Percentiles rank a stretch among this genome's conserved stretches.
Evolutionary conservation across 1,140 invertebrate genomes (phyloP).

Genomic region (Lanistes nyassanus): DNA sequence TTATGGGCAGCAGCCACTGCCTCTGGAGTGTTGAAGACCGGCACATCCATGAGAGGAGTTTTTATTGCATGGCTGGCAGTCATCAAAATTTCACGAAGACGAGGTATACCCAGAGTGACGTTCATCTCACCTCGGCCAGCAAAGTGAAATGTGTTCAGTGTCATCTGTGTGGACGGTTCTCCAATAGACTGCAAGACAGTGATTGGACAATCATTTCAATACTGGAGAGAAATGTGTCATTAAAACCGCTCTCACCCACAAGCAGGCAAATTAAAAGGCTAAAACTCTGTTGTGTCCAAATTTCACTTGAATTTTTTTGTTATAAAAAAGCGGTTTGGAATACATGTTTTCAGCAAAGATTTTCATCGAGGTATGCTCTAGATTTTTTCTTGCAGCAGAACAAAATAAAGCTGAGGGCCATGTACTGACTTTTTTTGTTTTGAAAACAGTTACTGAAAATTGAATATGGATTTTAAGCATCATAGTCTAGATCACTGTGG

Average conservation of each 20-base stretch:
- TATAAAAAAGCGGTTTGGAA: too few species aligned
- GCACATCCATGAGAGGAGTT: slow-evolving; percentile 96
- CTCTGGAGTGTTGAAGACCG: slow-evolving; percentile 70
- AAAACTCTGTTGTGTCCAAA: neutral
- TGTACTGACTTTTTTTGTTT: too few species aligned
- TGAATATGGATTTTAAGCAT: too few species aligned
- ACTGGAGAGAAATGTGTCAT: slow-evolving; percentile 29
- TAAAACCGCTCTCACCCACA: neutral
- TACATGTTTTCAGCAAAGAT: too few species aligned
- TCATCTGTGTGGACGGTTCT: slow-evolving; percentile 99
- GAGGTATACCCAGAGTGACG: slow-evolving; percentile 94
- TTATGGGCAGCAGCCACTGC: slow-evolving; percentile 36
- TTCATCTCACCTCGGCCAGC: slow-evolving; percentile 99
- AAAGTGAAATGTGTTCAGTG: slow-evolving; percentile 99
- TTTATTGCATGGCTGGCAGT: slow-evolving; percentile 90
- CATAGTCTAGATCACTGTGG: too few species aligned
- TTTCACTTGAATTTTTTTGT: too few species aligned
- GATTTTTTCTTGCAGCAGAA: too few species aligned
- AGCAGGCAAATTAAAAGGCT: neutral
- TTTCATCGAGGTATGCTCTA: too few species aligned
- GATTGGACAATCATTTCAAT: too few species aligned
- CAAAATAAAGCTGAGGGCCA: too few species aligned
- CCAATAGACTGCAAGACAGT: slow-evolving; percentile 80
- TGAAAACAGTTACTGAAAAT: too few species aligned
- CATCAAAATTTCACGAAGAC: slow-evolving; percentile 97